A percentile compares a stretch with the other conserved stretches of the same genome.
phyloP scores from a whole-genome alignment of 2,888 invertebrate species.

The Patella depressa region DNA sequence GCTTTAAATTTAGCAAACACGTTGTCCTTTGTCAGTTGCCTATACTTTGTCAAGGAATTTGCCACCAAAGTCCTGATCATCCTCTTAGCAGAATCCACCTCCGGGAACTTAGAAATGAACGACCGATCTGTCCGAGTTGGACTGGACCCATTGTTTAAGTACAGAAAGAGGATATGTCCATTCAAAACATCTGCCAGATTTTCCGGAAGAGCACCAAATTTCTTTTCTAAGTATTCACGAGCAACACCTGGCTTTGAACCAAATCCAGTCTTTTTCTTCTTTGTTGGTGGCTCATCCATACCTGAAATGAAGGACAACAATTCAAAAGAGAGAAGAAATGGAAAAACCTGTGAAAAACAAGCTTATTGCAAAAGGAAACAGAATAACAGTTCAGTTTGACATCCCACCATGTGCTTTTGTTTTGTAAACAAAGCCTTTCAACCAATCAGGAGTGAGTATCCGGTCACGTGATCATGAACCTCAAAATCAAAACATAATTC shows the following conservation, averaged over 20 bases:
- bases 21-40: not conserved
- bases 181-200: not conserved
- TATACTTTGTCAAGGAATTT: not conserved
- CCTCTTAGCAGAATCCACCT: not conserved
- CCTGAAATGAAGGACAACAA: not conserved
- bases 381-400: too few relatives aligned
- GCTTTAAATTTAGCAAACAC: not conserved
- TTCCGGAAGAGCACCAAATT: not conserved
- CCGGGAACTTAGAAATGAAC: not conserved
- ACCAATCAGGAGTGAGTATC: too few relatives aligned
- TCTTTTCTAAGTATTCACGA: not conserved
- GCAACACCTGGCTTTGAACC: constrained; percentile 3
- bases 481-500: too few relatives aligned
- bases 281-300: constrained; percentile 3
- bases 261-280: not conserved
- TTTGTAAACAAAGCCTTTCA: too few relatives aligned
- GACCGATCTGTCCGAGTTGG: not conserved
- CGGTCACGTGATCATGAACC: too few relatives aligned
- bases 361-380: too few relatives aligned
- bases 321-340: too few relatives aligned
- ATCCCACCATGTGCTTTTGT: too few relatives aligned
- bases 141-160: constrained; percentile 3
- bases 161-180: not conserved
- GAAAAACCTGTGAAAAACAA: too few relatives aligned
- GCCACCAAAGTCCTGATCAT: constrained; percentile 1